Evolutionary conservation across 2,113 vertebrate genomes (phyloP).

Genomic region (Rhinopomastus cyanomelas): DNA sequence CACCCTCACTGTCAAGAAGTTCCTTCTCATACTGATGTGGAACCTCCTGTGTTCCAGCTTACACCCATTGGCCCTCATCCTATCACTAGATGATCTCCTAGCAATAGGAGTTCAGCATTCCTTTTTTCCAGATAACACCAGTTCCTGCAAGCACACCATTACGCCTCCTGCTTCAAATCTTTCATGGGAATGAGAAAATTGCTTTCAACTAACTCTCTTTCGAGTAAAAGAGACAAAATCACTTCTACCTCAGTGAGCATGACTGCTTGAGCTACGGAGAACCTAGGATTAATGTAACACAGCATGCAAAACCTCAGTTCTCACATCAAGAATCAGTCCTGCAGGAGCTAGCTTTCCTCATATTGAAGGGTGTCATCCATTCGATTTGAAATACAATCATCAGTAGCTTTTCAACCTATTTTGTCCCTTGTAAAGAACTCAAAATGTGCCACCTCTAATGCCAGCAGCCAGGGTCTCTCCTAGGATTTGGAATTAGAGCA

Average conservation of each 20-base stretch:
- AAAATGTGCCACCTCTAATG: neutral
- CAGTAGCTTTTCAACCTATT: neutral
- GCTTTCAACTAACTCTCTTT: neutral
- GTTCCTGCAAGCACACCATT: neutral
- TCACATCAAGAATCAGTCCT: neutral
- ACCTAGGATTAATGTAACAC: neutral
- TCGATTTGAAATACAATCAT: neutral
- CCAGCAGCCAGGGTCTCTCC: neutral
- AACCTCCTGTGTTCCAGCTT: too few relatives aligned
- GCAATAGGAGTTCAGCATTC: neutral
- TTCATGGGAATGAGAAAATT: neutral
- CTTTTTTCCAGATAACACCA: conserved; percentile 21
- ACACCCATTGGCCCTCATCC: too few relatives aligned
- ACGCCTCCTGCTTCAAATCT: neutral
- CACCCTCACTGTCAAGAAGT: too few relatives aligned
- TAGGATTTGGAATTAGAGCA: neutral
- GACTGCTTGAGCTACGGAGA: neutral
- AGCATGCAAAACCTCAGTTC: neutral
- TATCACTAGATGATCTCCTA: too few relatives aligned
- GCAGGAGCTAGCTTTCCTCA: neutral
- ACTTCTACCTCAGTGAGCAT: neutral
- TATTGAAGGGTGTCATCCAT: neutral
- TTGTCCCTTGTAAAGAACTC: neutral
- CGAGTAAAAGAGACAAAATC: neutral
- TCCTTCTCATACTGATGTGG: too few relatives aligned